phyloP scores from a whole-genome alignment of 2,113 vertebrate species.

The Eptesicus fuscus region DNA sequence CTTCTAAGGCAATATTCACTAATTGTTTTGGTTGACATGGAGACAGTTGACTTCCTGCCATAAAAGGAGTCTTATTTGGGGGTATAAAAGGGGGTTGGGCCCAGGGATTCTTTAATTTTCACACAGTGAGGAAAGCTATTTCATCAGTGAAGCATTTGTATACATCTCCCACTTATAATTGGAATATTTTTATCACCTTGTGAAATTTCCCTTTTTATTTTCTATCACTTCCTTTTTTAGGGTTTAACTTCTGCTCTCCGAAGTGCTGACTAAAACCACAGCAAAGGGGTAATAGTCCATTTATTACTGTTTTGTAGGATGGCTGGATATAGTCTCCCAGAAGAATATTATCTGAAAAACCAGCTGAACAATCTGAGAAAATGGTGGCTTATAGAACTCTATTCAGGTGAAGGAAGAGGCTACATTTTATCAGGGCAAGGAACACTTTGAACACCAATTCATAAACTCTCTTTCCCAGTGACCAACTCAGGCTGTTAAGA shows the following conservation, averaged over 20 bases:
- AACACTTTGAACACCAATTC: constrained; percentile 60
- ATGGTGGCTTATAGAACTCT: constrained; percentile 56
- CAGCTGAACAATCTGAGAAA: constrained; percentile 67
- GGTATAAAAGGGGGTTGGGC: constrained; percentile 74
- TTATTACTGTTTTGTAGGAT: constrained; percentile 68
- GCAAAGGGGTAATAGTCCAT: constrained; percentile 60
- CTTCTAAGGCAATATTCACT: constrained; percentile 79
- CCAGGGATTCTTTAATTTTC: constrained; percentile 79
- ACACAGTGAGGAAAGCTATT: constrained; percentile 74
- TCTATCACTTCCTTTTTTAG: constrained; percentile 43
- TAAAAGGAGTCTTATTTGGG: constrained; percentile 74
- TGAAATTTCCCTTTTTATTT: constrained; percentile 64
- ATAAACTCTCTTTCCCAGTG: constrained; percentile 28
- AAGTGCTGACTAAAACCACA: constrained; percentile 60
- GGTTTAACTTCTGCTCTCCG: constrained; percentile 55
- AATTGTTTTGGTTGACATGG: constrained; percentile 83
- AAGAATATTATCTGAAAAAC: constrained; percentile 67
- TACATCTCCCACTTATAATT: constrained; percentile 63
- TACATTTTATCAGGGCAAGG: constrained; percentile 50
- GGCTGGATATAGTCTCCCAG: constrained; percentile 60
- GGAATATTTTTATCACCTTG: constrained; percentile 63
- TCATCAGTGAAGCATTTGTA: constrained; percentile 71
- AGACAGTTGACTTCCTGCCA: constrained; percentile 81
- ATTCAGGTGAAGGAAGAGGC: constrained; percentile 45
- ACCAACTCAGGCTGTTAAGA: background rate